Evolutionary conservation across 2,888 invertebrate species (phyloP).

Genomic region (Drosophila picticornis): DNA sequence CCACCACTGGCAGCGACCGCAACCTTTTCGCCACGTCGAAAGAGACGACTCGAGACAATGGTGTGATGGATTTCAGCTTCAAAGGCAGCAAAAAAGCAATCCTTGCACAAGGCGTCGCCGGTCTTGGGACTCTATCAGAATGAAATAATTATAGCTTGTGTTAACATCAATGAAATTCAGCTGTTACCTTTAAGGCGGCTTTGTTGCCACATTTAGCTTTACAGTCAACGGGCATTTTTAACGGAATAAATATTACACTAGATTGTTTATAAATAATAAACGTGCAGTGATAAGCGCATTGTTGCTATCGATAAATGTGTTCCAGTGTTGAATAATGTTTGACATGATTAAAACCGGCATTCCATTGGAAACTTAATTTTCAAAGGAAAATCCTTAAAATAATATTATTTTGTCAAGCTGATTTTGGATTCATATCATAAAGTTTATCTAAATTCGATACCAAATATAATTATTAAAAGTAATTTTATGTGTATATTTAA

Average conservation of each 20-base stretch:
- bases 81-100: conserved; percentile 97
- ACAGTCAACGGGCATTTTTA: conserved; percentile 89
- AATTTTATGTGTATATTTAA: neutral
- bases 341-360: neutral
- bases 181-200: conserved; percentile 90
- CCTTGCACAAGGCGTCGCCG: conserved; percentile 95
- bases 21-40: conserved; percentile 93
- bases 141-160: neutral
- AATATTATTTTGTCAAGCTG: neutral
- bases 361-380: neutral
- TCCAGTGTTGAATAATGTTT: conserved; percentile 25
- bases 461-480: neutral
- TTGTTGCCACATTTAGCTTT: conserved; percentile 90
- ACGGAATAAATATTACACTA: neutral
- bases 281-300: conserved; percentile 17
- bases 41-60: conserved; percentile 92
- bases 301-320: conserved; percentile 31
- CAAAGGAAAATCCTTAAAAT: neutral
- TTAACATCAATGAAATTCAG: neutral
- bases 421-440: neutral
- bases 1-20: conserved; percentile 98
- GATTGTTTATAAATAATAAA: conserved; percentile 48
- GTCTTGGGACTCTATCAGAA: conserved; percentile 91
- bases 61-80: conserved; percentile 98
- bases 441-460: neutral